Evolutionary conservation across 92 coral and sea anemone species (phyloP), one percentile per base, ranked within the genome.

Genomic region (Muricea muricata): DNA sequence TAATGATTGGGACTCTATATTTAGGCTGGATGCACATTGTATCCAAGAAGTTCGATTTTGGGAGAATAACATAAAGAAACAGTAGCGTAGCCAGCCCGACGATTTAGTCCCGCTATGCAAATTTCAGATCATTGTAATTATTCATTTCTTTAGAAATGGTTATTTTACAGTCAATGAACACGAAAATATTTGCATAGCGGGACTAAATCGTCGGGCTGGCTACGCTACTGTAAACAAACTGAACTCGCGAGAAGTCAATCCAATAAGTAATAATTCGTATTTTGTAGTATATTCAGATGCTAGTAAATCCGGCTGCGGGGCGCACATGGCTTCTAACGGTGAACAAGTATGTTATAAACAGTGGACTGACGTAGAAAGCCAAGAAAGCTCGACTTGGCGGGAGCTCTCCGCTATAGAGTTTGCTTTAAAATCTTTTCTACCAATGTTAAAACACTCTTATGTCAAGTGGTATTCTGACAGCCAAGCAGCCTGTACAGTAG

Each of bases 231-330:
- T n/a, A n/a, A n/a, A n/a, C n/a, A n/a, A n/a, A n/a, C n/a, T n/a
- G n/a, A n/a, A n/a, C n/a, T n/a, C n/a, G n/a, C n/a, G n/a, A n/a
- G n/a, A n/a, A n/a, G 52, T 15, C 8, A 48, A 66, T 21, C 41
- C 41, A 10, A 26, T 26, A 13, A 21, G 4, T 4, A 65, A 46
- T 8, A 74, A 75, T 23, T 41, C 81, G 17, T 37, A 73, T 60
- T 84, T 77, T 54, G 54, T 84, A 9, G 73, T 88, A 18, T 77
- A 80, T 31, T 88, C 88, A 5, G 91, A 88, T 52, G 86, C 91
- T 0, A 84, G 91, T 52, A 65, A 56, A 30, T 50, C 78, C 10
- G 91, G 91, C 30, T 84, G 91, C 32, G 91, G 89, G 10, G 91
- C 91, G 1, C 85, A 74, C 45, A 6, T 88, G 7, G 76, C 84